Evolutionary conservation across 2,888 invertebrate genomes (phyloP).

Genomic region (Eupithecia exiguata): DNA sequence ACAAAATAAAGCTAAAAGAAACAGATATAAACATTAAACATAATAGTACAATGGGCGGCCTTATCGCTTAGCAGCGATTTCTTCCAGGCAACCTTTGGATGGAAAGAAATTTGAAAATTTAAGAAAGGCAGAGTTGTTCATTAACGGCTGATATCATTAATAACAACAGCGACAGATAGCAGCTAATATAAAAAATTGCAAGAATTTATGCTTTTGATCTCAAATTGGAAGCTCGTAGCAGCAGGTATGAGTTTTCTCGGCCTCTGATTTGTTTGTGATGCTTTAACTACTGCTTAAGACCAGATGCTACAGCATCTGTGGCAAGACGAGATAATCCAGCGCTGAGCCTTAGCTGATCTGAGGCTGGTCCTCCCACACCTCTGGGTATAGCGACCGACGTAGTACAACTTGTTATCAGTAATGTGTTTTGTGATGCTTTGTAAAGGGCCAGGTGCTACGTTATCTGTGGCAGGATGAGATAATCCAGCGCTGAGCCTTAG

Average conservation of each 20-base stretch:
- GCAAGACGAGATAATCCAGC: constrained; percentile 7
- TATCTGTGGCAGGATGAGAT: neutral
- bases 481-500: constrained; percentile 1
- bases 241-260: neutral
- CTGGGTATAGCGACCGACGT: neutral
- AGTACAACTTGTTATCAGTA: neutral
- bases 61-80: too few relatives aligned
- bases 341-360: neutral
- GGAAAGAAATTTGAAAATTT: too few relatives aligned
- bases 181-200: too few relatives aligned
- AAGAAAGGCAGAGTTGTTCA: too few relatives aligned
- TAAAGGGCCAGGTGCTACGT: neutral
- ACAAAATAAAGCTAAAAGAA: too few relatives aligned
- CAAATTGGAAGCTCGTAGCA: too few relatives aligned
- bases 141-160: too few relatives aligned
- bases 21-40: too few relatives aligned
- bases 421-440: neutral
- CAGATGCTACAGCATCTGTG: neutral
- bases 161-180: too few relatives aligned
- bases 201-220: too few relatives aligned
- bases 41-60: too few relatives aligned
- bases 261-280: neutral
- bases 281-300: neutral
- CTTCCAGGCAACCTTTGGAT: too few relatives aligned
- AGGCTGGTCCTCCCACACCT: constrained; percentile 1